phyloP scores from a whole-genome alignment of 2,113 vertebrate genomes.

The Orientallactaga bullata region DNA sequence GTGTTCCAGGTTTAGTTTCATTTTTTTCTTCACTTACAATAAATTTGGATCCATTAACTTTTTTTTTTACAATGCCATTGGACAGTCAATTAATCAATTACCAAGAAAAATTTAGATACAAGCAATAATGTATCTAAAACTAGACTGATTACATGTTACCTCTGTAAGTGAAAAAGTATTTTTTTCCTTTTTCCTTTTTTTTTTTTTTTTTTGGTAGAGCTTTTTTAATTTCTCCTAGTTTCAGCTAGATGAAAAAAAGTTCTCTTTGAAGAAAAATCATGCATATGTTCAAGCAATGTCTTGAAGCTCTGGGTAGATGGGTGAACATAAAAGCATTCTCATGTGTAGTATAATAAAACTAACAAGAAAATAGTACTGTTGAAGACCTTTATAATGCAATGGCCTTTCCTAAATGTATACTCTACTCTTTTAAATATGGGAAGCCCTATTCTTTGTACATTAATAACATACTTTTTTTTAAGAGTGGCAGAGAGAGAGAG shows the following conservation, averaged over 20 bases:
- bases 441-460: neutral
- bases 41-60: constrained; percentile 6
- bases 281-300: neutral
- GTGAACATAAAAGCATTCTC: neutral
- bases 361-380: neutral
- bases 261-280: constrained; percentile 13
- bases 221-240: constrained; percentile 35
- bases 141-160: neutral
- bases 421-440: constrained; percentile 40
- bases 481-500: no score
- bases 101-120: constrained; percentile 65
- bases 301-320: neutral
- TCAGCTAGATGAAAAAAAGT: constrained; percentile 12
- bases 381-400: neutral
- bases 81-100: constrained; percentile 46
- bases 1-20: neutral
- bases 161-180: constrained; percentile 32
- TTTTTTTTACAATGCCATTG: constrained; percentile 46
- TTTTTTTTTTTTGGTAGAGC: constrained; percentile 4
- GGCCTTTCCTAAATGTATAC: neutral
- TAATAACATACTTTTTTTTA: neutral
- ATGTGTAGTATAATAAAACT: neutral
- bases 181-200: neutral
- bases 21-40: constrained; percentile 38
- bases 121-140: neutral